Evolutionary conservation across 2,888 invertebrate species (phyloP), one percentile per base, ranked within the genome.

Genomic region (Deilephila elpenor): DNA sequence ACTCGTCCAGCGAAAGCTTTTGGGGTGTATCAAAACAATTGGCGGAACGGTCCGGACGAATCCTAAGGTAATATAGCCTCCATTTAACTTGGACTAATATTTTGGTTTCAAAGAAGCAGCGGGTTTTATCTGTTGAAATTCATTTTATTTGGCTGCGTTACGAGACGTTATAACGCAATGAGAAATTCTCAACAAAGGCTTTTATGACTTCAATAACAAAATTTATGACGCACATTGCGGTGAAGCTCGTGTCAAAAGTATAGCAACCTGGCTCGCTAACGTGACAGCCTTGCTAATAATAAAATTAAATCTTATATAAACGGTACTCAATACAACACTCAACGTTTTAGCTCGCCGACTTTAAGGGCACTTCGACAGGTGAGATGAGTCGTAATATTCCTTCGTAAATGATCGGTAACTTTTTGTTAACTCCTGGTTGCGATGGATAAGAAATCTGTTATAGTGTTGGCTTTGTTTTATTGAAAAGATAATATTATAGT

Each of bases 201-300:
- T 93, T 92, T 92, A 93, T 87, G 82, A 81, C 89, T 88, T 85
- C 89, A 91, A 91, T 93, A 92, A 89, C 88, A 82, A 83, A 88
- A 81, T 92, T 93, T 92, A 93, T 87, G 91, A 90, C 84, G 81
- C 82, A 83, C 85, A 87, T 86, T 85, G 90, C 87, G 87, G 86
- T 80, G 85, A 77, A 87, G 85, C 86, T 88, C 87, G 87, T 89
- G 90, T 91, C 88, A 88, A 87, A 89, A 86, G 84, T 88, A 83
- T 86, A 86, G 78, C 84, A 80, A 75, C 78, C 76, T 72, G 61
- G 77, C 70, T 59, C 53, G 61, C 59, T 71, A 56, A 56, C 71
- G 71, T 44, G 59, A 44, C 60, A 60, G 71, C 60, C 71, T 60
- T 44, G 60, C 44, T 71, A 25, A 71, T 73, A 70, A 71, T 73